These are phyloP conservation scores for Percina caprodes DNA, from an alignment of 2,113 vertebrate genomes.

Conservation along the genomic window DNA sequence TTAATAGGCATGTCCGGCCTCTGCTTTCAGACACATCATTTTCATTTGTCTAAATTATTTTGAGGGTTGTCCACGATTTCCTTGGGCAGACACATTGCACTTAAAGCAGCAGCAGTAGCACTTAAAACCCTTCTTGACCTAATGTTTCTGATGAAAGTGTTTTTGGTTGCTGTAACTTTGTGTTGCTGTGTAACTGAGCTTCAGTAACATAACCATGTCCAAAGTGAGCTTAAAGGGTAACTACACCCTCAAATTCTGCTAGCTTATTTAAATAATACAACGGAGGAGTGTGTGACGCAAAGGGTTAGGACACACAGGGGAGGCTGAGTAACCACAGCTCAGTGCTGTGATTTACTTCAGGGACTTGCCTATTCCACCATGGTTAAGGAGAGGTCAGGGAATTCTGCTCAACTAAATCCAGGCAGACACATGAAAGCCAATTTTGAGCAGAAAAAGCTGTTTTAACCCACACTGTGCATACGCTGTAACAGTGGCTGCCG, in stretches of 20 bases:
- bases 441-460: background rate
- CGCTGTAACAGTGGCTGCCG: too few species aligned
- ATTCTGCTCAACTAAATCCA: background rate
- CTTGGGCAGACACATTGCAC: background rate
- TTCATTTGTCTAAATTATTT: slow-evolving; percentile 14
- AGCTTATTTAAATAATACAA: background rate
- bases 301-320: background rate
- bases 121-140: background rate
- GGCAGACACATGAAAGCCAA: background rate
- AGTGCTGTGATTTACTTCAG: background rate
- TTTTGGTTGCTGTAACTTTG: background rate
- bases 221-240: background rate
- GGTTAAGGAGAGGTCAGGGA: background rate
- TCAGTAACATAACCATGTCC: background rate
- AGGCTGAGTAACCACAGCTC: background rate
- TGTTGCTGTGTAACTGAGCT: background rate
- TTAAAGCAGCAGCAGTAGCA: too few species aligned
- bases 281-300: background rate
- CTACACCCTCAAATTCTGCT: too few species aligned
- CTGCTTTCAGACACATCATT: slow-evolving; percentile 19
- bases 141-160: background rate
- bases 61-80: background rate
- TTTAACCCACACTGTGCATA: background rate
- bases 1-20: background rate
- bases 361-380: background rate